Conservation (phyloP, 2,113 vertebrate species). For the Cyrtonyx montezumae region DNA sequence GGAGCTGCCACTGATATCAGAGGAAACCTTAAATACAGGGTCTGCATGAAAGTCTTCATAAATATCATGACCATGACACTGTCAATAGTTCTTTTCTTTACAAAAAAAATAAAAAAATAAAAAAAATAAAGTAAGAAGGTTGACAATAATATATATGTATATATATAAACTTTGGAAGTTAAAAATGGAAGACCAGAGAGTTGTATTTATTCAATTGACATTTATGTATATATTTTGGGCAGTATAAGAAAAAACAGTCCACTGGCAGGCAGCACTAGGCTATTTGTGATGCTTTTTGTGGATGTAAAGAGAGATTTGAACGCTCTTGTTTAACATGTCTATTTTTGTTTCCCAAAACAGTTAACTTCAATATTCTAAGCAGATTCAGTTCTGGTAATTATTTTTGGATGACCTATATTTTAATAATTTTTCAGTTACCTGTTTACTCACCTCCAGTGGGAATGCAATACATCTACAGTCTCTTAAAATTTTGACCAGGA, state of each 20-base stretch:
- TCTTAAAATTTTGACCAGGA: background rate
- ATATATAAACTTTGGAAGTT: background rate
- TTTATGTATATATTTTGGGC: background rate
- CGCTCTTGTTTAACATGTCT: background rate
- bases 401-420: background rate
- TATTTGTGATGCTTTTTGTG: background rate
- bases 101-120: too few relatives aligned
- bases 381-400: background rate
- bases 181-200: background rate
- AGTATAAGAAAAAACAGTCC: background rate
- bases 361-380: background rate
- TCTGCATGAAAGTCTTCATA: background rate
- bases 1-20: background rate
- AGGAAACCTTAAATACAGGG: background rate
- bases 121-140: background rate
- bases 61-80: background rate
- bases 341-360: background rate
- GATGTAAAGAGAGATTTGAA: background rate
- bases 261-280: background rate
- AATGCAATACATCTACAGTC: background rate
- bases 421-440: background rate
- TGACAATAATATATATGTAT: background rate
- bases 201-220: background rate
- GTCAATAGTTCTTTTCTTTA: background rate
- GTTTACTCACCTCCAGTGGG: background rate